These are phyloP conservation scores for Promerops cafer DNA, from an alignment of 2,113 vertebrate genomes.

Conservation along the genomic window DNA sequence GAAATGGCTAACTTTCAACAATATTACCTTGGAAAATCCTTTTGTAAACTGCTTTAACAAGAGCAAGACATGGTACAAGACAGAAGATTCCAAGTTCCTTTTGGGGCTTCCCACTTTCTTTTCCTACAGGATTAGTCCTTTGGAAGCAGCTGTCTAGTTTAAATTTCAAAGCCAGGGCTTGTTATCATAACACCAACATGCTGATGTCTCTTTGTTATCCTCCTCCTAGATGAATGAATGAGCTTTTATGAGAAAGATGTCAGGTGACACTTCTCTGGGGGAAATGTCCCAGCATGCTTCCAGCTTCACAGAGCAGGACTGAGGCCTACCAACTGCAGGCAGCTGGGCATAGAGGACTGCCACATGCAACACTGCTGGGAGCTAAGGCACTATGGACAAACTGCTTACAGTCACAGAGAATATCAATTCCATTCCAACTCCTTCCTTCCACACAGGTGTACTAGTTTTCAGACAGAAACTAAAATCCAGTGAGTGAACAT, in stretches of 20 bases:
- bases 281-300: not conserved
- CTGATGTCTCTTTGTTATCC: not conserved
- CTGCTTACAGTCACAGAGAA: not conserved
- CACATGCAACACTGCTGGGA: not conserved
- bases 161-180: not conserved
- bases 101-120: not conserved
- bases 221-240: not conserved
- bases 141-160: not conserved
- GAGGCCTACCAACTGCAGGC: not conserved
- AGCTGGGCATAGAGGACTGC: accelerated
- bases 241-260: not conserved
- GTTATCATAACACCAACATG: not conserved
- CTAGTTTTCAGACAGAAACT: not conserved
- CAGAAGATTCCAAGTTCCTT: not conserved
- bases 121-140: not conserved
- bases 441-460: not conserved
- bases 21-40: not conserved
- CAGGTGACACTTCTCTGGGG: not conserved
- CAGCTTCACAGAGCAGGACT: not conserved
- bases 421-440: not conserved
- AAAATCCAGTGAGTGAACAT: not conserved
- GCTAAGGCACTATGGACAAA: not conserved
- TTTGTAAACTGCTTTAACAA: not conserved
- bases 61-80: not conserved
- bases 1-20: not conserved